Evolutionary conservation across 2,797 vertebrate genomes (phyloP).

Genomic region (Darevskia mixta): DNA sequence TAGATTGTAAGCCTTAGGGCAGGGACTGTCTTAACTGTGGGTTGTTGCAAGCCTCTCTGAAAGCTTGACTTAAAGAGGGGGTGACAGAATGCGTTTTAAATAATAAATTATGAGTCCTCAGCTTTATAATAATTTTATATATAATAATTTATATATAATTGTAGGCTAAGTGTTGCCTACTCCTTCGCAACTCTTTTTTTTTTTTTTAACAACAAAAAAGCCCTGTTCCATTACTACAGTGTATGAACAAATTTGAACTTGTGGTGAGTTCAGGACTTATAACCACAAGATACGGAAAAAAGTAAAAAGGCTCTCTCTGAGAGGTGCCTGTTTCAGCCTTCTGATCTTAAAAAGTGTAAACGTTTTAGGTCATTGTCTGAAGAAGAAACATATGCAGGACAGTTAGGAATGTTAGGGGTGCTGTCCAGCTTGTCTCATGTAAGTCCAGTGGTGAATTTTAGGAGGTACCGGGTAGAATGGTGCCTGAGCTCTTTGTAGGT

Average conservation of each 20-base stretch:
- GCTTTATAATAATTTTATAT: background rate
- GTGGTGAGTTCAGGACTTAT: background rate
- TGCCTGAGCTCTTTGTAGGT: background rate
- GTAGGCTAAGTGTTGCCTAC: background rate
- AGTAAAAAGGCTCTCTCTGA: background rate
- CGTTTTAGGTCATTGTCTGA: background rate
- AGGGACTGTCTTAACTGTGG: background rate
- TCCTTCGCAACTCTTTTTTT: too few relatives aligned
- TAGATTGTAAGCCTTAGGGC: background rate
- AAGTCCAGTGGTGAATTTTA: background rate
- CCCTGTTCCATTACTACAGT: background rate
- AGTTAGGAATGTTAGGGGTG: background rate
- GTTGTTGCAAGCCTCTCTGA: background rate
- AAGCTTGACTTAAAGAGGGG: background rate
- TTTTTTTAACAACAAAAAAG: background rate
- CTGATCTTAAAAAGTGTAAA: background rate
- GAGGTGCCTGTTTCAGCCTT: background rate
- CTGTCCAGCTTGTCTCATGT: background rate
- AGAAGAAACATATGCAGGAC: background rate
- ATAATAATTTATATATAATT: too few relatives aligned
- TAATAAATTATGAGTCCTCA: background rate
- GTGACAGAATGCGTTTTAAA: background rate
- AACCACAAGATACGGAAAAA: background rate
- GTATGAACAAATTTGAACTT: background rate
- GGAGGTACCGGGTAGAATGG: background rate